phyloP scores from a whole-genome alignment of 2,113 vertebrate genomes.

The Agelaius tricolor region DNA sequence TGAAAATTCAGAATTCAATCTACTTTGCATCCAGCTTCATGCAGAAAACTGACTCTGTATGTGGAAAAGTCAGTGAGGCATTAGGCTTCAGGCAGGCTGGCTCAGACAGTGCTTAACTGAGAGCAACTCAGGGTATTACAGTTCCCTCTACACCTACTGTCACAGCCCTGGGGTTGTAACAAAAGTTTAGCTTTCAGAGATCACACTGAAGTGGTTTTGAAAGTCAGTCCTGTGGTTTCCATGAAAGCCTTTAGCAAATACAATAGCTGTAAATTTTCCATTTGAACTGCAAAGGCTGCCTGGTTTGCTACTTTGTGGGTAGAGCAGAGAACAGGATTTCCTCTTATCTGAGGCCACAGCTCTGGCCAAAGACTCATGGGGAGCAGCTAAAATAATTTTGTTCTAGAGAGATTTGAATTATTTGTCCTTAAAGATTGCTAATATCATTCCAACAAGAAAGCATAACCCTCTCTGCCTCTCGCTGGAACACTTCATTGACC shows the following conservation, averaged over 20 bases:
- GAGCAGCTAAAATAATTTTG: conserved; percentile 7
- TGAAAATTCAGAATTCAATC: not conserved
- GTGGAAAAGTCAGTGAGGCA: not conserved
- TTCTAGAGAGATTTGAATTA: conserved; percentile 11
- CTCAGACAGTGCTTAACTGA: not conserved
- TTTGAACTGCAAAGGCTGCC: not conserved
- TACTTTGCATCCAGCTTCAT: not conserved
- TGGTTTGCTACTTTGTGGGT: conserved; percentile 1
- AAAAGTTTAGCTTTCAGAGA: conserved; percentile 18
- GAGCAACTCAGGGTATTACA: not conserved
- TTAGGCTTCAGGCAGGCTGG: not conserved
- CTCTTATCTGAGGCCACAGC: not conserved
- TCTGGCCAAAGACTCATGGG: not conserved
- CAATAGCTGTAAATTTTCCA: not conserved
- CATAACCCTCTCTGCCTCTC: not conserved
- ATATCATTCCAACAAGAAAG: not conserved
- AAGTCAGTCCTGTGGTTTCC: conserved; percentile 20
- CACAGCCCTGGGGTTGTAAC: not conserved
- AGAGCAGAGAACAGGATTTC: not conserved
- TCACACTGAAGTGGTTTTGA: conserved; percentile 30
- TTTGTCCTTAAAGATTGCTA: conserved; percentile 12
- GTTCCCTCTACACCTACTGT: not conserved
- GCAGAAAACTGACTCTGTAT: not conserved
- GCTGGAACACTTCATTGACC: not conserved
- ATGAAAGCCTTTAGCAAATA: conserved; percentile 2